Conservation (phyloP, 2,113 vertebrate genomes). For the Myxocyprinus asiaticus region DNA sequence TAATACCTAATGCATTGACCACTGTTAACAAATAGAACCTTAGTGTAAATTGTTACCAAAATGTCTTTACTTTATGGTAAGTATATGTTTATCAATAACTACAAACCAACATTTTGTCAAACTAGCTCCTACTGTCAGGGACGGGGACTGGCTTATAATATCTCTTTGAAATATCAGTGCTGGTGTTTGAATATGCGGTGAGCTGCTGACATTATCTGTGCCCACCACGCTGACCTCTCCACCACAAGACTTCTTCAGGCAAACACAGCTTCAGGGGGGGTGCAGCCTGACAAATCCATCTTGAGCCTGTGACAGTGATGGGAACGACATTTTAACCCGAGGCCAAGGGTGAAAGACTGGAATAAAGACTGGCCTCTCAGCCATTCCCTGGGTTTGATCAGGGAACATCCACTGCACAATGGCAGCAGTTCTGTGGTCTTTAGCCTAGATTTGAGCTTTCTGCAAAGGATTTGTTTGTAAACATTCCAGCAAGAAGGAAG, state of each 20-base stretch:
- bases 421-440: neutral
- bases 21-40: no score
- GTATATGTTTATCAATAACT: no score
- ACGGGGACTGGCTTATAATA: neutral
- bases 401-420: neutral
- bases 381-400: neutral
- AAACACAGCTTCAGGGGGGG: constrained; percentile 64
- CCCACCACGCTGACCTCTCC: constrained; percentile 43
- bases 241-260: constrained; percentile 53
- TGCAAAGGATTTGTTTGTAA: no score
- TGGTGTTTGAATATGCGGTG: constrained; percentile 36
- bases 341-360: constrained; percentile 61
- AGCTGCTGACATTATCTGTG: constrained; percentile 56
- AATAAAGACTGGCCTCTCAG: constrained; percentile 33
- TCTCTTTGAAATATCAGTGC: constrained; percentile 30
- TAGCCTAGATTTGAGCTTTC: no score
- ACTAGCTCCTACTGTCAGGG: neutral
- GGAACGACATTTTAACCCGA: constrained; percentile 75
- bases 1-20: no score
- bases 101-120: no score
- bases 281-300: constrained; percentile 73
- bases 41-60: no score
- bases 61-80: no score
- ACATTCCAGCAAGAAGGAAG: no score
- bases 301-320: constrained; percentile 72